These are phyloP conservation scores for Gymnoscopelus microlampas DNA, from an alignment of 2,797 vertebrate genomes.

Conservation along the genomic window DNA sequence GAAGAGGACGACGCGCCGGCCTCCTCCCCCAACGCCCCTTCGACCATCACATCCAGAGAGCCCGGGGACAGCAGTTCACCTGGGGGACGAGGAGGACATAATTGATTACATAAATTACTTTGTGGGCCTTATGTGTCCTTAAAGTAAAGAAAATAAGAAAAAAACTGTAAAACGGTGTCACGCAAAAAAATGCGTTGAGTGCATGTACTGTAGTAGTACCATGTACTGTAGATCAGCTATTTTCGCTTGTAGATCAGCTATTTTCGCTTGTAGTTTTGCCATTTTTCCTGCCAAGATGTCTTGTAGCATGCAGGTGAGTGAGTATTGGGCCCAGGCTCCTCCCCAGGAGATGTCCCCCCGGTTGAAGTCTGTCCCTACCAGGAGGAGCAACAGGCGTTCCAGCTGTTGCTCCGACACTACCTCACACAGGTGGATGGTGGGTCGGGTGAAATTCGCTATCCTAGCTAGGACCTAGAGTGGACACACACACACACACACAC, in stretches of 20 bases:
- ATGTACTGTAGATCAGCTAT: too few species aligned
- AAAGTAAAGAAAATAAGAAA: too few species aligned
- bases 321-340: conserved; percentile 98
- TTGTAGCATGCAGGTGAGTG: conserved; percentile 98
- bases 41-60: conserved; percentile 91
- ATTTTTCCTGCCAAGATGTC: conserved; percentile 98
- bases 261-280: too few species aligned
- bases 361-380: conserved; percentile 98
- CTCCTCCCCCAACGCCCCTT: conserved; percentile 88
- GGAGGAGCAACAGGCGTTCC: conserved; percentile 93
- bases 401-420: conserved; percentile 95
- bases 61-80: conserved; percentile 92
- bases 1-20: conserved; percentile 88
- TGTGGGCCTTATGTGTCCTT: too few species aligned
- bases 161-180: too few species aligned
- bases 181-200: too few species aligned
- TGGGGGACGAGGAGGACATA: conserved; percentile 47
- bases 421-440: conserved; percentile 98
- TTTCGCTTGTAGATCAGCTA: too few species aligned
- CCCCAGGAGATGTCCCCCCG: conserved; percentile 98
- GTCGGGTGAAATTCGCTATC: conserved; percentile 96
- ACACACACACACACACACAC: background rate
- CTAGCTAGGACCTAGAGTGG: conserved; percentile 90
- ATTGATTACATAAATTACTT: background rate
- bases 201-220: too few species aligned